Base-by-base conservation (phyloP, 1,140 invertebrate genomes). In the Drosophila neocordata region DNA sequence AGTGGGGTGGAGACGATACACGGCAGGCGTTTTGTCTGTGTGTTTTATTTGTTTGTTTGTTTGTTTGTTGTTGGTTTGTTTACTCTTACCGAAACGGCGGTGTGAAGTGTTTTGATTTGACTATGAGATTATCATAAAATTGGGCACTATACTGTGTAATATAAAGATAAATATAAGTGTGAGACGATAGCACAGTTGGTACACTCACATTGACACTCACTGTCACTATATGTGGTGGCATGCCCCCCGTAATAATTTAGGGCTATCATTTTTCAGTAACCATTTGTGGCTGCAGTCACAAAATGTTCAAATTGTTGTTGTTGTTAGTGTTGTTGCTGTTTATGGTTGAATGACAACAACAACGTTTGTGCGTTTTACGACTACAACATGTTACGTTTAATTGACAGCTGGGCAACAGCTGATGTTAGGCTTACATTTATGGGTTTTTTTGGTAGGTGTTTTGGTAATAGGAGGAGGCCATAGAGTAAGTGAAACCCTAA, bases 331-430 rank as follows among this genome's bases (percentile, higher is more conserved):
- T 65, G 58, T 35, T 55, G 44, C 68, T 67, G 31, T 68, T 84
- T 84, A 74, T 77, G 77, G 77, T 27, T 31, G 20, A 52, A 41
- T 72, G 53, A 56, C 56, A 51, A 35, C n/a, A n/a, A n/a, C 1
- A 58, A 35, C 44, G 34, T 4, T 70, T 63, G 69, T 66, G 63
- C 69, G 31, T 58, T 85, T 87, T 74, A 85, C 59, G 82, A 87
- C 73, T 64, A 65, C 73, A 77, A 71, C 82, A 87, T 85, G 75
- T 87, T 72, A 69, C 65, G 69, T 78, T 87, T 82, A 85, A 85
- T 87, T 87, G 81, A 64, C 74, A 75, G 64, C 44, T 22, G 41
- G 41, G 55, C 68, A 53, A 52, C 74, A 66, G 64, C 48, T 51
- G 65, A 69, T 12, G 44, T 8, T 20, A 11, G 41, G 41, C 44